Base-by-base conservation (phyloP, 2,797 vertebrate species). In the Etheostoma perlongum region DNA sequence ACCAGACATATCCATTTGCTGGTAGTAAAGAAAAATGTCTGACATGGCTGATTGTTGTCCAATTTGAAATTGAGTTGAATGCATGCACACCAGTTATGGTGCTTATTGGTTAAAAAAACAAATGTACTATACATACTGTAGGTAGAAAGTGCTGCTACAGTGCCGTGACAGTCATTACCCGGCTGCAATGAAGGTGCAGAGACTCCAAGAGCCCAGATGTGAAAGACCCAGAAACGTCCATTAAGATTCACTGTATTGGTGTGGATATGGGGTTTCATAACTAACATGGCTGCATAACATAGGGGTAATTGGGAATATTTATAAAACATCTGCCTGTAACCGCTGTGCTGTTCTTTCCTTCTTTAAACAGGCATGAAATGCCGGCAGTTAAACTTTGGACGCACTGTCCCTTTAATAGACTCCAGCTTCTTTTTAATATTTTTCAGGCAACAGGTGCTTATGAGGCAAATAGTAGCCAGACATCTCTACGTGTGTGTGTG, bases 391-490 rank as follows among this genome's bases (percentile, higher is more conserved):
- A 59, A 64, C 21, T 52, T 8, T 64, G 48, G 33, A 36, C 5
- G 15, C 44, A 59, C 53, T 68, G 65, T 55, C 25, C 49, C 67
- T 75, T 81, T 76, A 70, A 73, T 68, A 70, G 59, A 74, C 63
- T 46, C 13, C 16, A 23, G 55, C 44, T 36, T 67, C 27, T 51
- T 15, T 66, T n/a, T 59, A 57, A 67, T 68, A 30, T 44, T 73
- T 66, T 68, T 75, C 63, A 44, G 36, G 14, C 23, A 81, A 76
- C 80, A 81, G 78, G 72, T 87, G 78, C 72, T 82, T 65, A 66
- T 76, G 69, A 75, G 33, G 57, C 23, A 49, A 80, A 81, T 71
- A 58, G 61, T 44, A 55, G 60, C 33, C n/a, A 65, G 66, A 79
- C 57, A 55, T 75, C 58, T 53, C 9, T 79, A 51, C 36, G 40